Conservation (phyloP, 2,888 invertebrate genomes). For the Formica aserva region DNA sequence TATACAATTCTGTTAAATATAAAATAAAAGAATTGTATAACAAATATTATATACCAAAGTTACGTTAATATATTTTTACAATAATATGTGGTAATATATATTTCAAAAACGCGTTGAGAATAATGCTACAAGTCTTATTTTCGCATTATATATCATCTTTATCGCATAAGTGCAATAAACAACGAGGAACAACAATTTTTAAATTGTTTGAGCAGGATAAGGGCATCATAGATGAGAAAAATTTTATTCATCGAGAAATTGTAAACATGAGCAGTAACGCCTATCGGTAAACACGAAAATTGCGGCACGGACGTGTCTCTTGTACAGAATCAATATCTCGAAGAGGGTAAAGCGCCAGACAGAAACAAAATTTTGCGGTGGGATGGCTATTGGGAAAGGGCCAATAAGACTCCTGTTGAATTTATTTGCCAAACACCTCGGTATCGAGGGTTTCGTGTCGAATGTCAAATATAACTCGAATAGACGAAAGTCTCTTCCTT, state of each 20-base stretch:
- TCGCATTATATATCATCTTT: not conserved
- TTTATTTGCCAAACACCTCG: constrained; percentile 72
- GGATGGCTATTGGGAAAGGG: constrained; percentile 63
- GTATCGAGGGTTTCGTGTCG: constrained; percentile 62
- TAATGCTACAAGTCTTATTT: not conserved
- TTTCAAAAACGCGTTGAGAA: not conserved
- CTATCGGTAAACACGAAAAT: constrained; percentile 59
- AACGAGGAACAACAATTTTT: constrained; percentile 1
- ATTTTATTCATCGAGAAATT: constrained; percentile 9
- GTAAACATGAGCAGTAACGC: not conserved
- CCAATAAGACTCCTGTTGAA: constrained; percentile 71
- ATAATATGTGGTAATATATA: not conserved
- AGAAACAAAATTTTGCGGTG: constrained; percentile 68
- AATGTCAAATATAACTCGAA: constrained; percentile 65
- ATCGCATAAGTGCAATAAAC: not conserved
- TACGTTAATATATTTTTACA: not conserved
- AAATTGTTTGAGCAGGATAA: constrained; percentile 6
- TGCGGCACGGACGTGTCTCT: constrained; percentile 28
- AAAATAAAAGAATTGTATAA: not conserved
- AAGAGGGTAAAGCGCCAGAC: constrained; percentile 37
- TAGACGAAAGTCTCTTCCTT: constrained; percentile 50
- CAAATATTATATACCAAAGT: not conserved
- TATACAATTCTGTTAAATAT: not conserved
- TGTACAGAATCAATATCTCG: constrained; percentile 56
- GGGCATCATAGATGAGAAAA: not conserved